These are phyloP conservation scores for Melanostoma mellinum DNA, from an alignment of 2,888 invertebrate genomes.

Conservation along the genomic window DNA sequence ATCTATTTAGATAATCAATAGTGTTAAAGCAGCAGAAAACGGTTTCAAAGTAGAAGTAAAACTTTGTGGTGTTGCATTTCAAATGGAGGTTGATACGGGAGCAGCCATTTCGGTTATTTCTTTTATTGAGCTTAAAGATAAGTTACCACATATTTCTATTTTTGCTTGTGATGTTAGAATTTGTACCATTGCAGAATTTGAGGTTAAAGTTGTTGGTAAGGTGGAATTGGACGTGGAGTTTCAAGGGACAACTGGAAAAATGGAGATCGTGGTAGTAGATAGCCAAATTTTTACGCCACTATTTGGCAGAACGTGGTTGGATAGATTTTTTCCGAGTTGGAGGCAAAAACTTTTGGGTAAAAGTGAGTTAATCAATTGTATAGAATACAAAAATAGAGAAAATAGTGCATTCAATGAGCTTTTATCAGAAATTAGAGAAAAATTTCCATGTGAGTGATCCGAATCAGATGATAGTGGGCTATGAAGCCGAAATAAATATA, in stretches of 20 bases:
- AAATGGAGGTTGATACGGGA: constrained; percentile 24
- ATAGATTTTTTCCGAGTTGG: constrained; percentile 30
- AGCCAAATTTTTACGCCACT: constrained; percentile 23
- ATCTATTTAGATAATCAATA: constrained; percentile 28
- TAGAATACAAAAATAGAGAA: background rate
- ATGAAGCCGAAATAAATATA: constrained; percentile 52
- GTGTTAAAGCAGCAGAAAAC: background rate
- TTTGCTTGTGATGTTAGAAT: constrained; percentile 10
- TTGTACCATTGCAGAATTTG: constrained; percentile 26
- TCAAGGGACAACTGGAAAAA: constrained; percentile 12
- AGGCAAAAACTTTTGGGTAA: constrained; percentile 22
- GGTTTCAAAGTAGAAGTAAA: constrained; percentile 13
- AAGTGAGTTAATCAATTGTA: constrained; percentile 26
- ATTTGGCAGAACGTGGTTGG: constrained; percentile 30
- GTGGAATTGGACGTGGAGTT: constrained; percentile 31
- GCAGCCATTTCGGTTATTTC: constrained; percentile 4
- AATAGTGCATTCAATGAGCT: constrained; percentile 3
- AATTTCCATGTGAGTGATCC: constrained; percentile 21
- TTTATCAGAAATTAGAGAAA: constrained; percentile 16
- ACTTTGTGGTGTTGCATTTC: constrained; percentile 7
- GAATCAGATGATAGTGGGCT: constrained; percentile 34
- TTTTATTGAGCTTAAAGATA: background rate
- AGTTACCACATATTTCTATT: constrained; percentile 27
- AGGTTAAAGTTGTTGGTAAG: constrained; percentile 18
- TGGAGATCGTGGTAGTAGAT: constrained; percentile 24